A percentile compares a stretch with the other conserved stretches of the same genome.
phyloP scores from a whole-genome alignment of 2,797 vertebrate genomes.

The Threskiornis aethiopicus region DNA sequence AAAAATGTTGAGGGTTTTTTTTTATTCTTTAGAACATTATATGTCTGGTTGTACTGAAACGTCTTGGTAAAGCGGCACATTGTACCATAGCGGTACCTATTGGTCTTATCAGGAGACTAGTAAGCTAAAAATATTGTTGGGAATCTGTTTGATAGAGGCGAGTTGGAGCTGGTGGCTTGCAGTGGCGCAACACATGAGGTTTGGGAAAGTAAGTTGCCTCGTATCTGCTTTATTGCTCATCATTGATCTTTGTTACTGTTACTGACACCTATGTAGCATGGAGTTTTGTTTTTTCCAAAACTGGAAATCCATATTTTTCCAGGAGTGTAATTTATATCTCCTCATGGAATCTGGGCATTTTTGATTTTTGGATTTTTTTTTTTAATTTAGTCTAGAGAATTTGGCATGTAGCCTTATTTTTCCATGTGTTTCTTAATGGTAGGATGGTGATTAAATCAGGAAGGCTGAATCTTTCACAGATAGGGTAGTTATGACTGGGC shows the following conservation, averaged over 20 bases:
- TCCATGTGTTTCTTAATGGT: neutral
- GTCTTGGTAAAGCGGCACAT: neutral
- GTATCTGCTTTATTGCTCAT: neutral
- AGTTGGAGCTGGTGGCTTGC: neutral
- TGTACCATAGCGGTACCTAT: neutral
- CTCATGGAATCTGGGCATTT: neutral
- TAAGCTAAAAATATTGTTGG: neutral
- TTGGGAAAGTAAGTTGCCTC: neutral
- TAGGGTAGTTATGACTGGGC: neutral
- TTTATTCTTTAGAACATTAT: neutral
- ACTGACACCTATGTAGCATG: neutral
- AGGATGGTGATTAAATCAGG: neutral
- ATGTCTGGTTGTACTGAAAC: neutral
- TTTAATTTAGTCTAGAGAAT: neutral
- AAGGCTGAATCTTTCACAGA: neutral
- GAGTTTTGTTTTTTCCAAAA: neutral
- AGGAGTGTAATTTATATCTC: neutral
- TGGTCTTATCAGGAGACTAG: neutral
- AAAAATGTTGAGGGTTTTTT: rapidly evolving
- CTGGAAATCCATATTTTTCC: neutral
- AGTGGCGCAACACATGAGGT: neutral
- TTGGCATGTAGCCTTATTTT: neutral
- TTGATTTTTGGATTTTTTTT: neutral
- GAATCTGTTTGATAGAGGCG: neutral
- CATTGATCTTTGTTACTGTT: neutral